Conservation (phyloP, 2,797 vertebrate genomes). For the Lateolabrax maculatus region DNA sequence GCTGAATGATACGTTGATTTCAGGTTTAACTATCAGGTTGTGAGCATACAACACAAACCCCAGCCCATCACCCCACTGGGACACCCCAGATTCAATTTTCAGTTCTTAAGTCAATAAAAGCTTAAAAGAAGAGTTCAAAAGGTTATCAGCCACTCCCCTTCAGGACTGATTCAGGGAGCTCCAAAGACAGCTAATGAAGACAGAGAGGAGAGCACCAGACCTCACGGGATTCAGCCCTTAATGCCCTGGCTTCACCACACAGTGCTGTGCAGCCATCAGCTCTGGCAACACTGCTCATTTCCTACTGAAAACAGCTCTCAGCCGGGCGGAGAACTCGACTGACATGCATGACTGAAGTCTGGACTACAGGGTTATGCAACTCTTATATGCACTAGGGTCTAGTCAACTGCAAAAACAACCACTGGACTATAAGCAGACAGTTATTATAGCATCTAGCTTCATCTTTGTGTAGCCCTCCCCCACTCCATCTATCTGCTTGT, state of each 20-base stretch:
- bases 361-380: slow-evolving; percentile 65
- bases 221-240: slow-evolving; percentile 10
- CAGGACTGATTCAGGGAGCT: slow-evolving; percentile 45
- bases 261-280: slow-evolving; percentile 20
- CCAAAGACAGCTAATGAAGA: slow-evolving; percentile 57
- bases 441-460: slow-evolving; percentile 75
- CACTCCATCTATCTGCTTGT: slow-evolving; percentile 5
- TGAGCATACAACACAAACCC: background rate
- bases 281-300: slow-evolving; percentile 11
- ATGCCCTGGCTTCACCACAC: slow-evolving; percentile 7
- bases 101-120: slow-evolving; percentile 59
- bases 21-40: background rate
- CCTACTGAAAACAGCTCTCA: slow-evolving; percentile 33
- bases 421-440: slow-evolving; percentile 65
- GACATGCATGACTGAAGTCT: slow-evolving; percentile 64
- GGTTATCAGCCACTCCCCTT: slow-evolving; percentile 67
- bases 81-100: slow-evolving; percentile 35
- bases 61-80: slow-evolving; percentile 8
- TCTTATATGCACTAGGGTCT: slow-evolving; percentile 47
- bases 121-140: slow-evolving; percentile 64
- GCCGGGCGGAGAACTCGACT: slow-evolving; percentile 4
- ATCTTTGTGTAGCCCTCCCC: slow-evolving; percentile 45
- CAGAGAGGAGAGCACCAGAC: slow-evolving; percentile 36
- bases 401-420: slow-evolving; percentile 68
- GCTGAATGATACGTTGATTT: too few relatives aligned